phyloP scores from a whole-genome alignment of 2,888 invertebrate species.

The Steromphala cineraria region DNA sequence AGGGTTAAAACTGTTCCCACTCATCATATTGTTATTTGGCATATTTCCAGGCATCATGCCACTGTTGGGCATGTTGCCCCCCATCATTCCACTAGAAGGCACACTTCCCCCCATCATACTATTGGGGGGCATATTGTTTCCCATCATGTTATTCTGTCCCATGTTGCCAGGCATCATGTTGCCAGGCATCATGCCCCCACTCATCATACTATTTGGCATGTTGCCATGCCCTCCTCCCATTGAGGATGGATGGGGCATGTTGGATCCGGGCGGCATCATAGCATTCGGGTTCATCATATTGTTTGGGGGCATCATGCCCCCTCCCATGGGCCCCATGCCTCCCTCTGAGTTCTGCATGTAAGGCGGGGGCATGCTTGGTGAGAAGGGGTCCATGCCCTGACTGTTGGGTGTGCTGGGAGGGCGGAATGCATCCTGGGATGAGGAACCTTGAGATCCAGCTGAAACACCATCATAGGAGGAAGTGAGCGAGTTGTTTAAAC shows the following conservation, averaged over 20 bases:
- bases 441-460: constrained; percentile 66
- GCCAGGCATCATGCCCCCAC: constrained; percentile 29
- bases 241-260: constrained; percentile 26
- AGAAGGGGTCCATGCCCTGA: constrained; percentile 49
- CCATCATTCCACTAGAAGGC: constrained; percentile 25
- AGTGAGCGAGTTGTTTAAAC: no score
- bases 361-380: constrained; percentile 46
- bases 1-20: constrained; percentile 23
- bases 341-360: constrained; percentile 61
- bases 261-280: constrained; percentile 44
- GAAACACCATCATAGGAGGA: constrained; percentile 33
- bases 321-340: constrained; percentile 61
- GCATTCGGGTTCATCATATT: constrained; percentile 59
- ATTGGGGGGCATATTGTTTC: constrained; percentile 46
- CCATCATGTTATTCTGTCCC: constrained; percentile 38
- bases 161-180: constrained; percentile 42
- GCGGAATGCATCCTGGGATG: constrained; percentile 68
- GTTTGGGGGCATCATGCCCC: constrained; percentile 56
- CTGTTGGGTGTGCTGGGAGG: constrained; percentile 60
- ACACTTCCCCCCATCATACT: constrained; percentile 41
- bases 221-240: constrained; percentile 34
- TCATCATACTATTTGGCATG: constrained; percentile 39
- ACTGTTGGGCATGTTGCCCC: constrained; percentile 28
- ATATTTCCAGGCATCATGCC: constrained; percentile 31
- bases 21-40: constrained; percentile 30